Evolutionary conservation across 2,113 vertebrate species (phyloP).

Genomic region (Hylia prasina): DNA sequence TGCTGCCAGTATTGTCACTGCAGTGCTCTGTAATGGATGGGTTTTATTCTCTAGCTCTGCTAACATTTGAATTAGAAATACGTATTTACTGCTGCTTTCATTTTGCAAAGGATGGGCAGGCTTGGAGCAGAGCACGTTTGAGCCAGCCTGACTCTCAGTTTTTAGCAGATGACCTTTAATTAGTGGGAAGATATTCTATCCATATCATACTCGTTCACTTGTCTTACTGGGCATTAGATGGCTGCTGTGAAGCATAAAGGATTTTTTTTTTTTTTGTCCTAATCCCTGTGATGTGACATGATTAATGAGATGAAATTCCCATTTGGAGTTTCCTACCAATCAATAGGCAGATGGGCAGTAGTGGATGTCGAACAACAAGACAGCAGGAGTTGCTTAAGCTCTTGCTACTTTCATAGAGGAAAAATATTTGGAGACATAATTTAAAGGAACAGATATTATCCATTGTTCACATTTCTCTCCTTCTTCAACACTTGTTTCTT

Average conservation of each 20-base stretch:
- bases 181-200: conserved; percentile 65
- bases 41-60: neutral
- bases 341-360: conserved; percentile 75
- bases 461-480: neutral
- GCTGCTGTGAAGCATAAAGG: conserved; percentile 72
- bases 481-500: neutral
- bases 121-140: neutral
- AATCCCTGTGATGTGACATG: conserved; percentile 76
- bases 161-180: conserved; percentile 72
- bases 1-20: neutral
- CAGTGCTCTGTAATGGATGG: neutral
- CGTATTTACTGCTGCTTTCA: neutral
- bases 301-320: conserved; percentile 79
- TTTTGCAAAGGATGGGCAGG: neutral
- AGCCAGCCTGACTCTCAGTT: conserved; percentile 25
- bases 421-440: conserved; percentile 36
- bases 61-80: neutral
- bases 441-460: conserved; percentile 58
- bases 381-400: conserved; percentile 69
- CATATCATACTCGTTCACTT: conserved; percentile 69
- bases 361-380: conserved; percentile 71
- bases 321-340: conserved; percentile 77
- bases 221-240: conserved; percentile 68
- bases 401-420: conserved; percentile 53
- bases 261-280: conserved; percentile 69